Base-by-base conservation (phyloP, 1,140 invertebrate species). In the Ridgeia piscesae region DNA sequence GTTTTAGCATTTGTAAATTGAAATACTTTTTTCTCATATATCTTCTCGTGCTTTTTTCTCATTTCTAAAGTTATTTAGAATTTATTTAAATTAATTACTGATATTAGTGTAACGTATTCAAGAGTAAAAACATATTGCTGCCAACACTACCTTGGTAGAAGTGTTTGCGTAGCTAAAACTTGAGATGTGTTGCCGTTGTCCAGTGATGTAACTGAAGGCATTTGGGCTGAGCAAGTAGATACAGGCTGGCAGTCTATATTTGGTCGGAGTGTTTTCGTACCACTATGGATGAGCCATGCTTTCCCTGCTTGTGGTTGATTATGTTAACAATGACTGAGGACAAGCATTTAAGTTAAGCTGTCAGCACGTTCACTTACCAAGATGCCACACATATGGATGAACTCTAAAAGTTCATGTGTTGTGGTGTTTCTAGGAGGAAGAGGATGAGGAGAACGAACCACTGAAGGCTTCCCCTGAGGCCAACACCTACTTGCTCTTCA, bases 401-500 rank as follows among this genome's bases (percentile, higher is more conserved):
- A 90, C 35, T 90, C 31, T 4, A 27, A 90, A n/a, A n/a, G 8
- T 42, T 91, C 91, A 91, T 35, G 27, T 91, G 34, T 48, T 91
- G 34, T 35, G n/a, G 1, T 34, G 34, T 91, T 42, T 9, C 48
- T 91, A 35, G 91, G 96, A 96, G n/a, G 96, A 96, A 91, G 98
- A 98, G 91, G 96, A 97, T n/a, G 96, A 97, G 96, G 95, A 95
- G 48, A 95, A 94, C 17, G 90, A 92, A 77, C 92, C 92, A 97
- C 97, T 96, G 58, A 96, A 96, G 94, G 97, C 98, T n/a, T 99
- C 98, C 0, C 97, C 98, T 50, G 98, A 99, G 97, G 98, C 98
- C 77, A 98, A 99, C 94, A 98, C 98, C 0, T 98, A 97, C 34
- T 97, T 99, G 94, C 96, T 99, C 88, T 99, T 99, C 95, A 98